Conservation (phyloP, 2,888 invertebrate species). For the Copidosoma aretas region DNA sequence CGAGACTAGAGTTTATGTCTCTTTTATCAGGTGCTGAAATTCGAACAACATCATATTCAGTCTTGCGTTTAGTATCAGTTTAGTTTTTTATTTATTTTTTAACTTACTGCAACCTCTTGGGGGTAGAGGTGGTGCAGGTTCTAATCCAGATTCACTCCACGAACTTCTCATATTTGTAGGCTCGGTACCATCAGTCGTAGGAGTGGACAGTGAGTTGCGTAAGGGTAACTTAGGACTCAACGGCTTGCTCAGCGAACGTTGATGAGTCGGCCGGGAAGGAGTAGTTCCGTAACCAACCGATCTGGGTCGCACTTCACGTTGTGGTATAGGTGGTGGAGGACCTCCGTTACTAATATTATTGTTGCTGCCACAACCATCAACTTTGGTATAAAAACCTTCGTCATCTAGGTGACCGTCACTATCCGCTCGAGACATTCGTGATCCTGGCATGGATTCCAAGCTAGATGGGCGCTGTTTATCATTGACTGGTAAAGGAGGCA, state of each 20-base stretch:
- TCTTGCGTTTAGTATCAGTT: not conserved
- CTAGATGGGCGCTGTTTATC: slow-evolving; percentile 58
- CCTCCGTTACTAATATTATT: not conserved
- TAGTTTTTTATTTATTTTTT: not conserved
- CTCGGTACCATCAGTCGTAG: slow-evolving; percentile 63
- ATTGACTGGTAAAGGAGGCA: slow-evolving; percentile 77
- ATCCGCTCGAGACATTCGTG: slow-evolving; percentile 54
- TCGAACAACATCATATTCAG: not conserved
- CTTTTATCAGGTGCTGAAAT: slow-evolving; percentile 67
- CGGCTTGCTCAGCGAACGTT: slow-evolving; percentile 65
- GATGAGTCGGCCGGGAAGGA: slow-evolving; percentile 61
- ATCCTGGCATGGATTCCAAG: slow-evolving; percentile 49
- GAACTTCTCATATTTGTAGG: slow-evolving; percentile 65
- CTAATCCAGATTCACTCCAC: slow-evolving; percentile 68
- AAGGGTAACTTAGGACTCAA: slow-evolving; percentile 65
- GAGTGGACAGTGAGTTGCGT: slow-evolving; percentile 64
- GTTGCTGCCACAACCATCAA: slow-evolving; percentile 48
- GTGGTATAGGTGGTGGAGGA: slow-evolving; percentile 71
- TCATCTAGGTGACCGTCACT: slow-evolving; percentile 57
- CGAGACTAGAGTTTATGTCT: slow-evolving; percentile 61
- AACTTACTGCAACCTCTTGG: slow-evolving; percentile 68
- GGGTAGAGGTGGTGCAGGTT: slow-evolving; percentile 75
- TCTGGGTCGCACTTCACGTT: slow-evolving; percentile 67
- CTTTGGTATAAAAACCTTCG: slow-evolving; percentile 58
- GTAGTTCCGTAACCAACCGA: slow-evolving; percentile 67